Conservation (phyloP, 2,888 invertebrate genomes). For the Caenorhabditis virilis region DNA sequence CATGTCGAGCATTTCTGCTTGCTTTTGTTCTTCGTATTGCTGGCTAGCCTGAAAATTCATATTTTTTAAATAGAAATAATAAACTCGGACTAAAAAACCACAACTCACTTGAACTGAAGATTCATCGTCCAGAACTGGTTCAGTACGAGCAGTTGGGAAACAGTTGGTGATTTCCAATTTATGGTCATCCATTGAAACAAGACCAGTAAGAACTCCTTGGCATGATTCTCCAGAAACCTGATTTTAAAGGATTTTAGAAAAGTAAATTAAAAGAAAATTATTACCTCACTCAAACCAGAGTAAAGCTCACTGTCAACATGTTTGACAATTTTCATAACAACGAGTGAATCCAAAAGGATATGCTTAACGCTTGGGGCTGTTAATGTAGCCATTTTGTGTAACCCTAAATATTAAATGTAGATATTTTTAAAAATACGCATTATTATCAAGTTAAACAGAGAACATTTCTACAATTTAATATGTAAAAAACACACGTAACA, state of each 20-base stretch:
- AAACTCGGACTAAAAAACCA: neutral
- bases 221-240: slow-evolving; percentile 66
- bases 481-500: neutral
- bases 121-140: slow-evolving; percentile 62
- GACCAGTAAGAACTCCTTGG: slow-evolving; percentile 67
- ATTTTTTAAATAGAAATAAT: slow-evolving; percentile 14
- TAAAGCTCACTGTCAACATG: slow-evolving; percentile 68
- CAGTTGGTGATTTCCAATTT: slow-evolving; percentile 69
- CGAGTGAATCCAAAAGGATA: slow-evolving; percentile 64
- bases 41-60: slow-evolving; percentile 38
- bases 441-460: neutral
- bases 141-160: slow-evolving; percentile 66
- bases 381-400: slow-evolving; percentile 15
- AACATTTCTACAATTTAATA: neutral
- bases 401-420: slow-evolving; percentile 7
- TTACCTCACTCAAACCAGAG: slow-evolving; percentile 65
- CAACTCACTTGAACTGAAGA: slow-evolving; percentile 28
- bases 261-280: neutral
- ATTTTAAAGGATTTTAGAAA: neutral
- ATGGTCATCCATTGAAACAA: slow-evolving; percentile 64
- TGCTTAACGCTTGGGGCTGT: slow-evolving; percentile 53
- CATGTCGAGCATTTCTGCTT: slow-evolving; percentile 65
- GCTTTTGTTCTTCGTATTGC: slow-evolving; percentile 59
- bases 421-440: neutral
- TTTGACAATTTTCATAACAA: slow-evolving; percentile 67